A percentile compares a stretch with the other conserved stretches of the same genome.
Evolutionary conservation across 2,113 vertebrate species (phyloP).

Genomic region (Carassius gibelio): DNA sequence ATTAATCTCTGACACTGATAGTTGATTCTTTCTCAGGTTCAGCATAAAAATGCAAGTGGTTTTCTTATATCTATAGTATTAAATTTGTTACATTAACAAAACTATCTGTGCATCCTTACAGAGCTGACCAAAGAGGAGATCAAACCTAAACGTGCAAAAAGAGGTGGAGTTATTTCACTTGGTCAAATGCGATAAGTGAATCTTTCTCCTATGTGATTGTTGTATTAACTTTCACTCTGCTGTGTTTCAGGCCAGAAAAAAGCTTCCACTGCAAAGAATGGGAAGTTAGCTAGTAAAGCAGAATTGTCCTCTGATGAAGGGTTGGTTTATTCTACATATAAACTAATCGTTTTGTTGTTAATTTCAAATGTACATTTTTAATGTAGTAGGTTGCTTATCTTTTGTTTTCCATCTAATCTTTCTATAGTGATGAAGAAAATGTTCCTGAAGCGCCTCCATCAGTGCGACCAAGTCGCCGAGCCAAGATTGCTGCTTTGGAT

Average conservation of each 20-base stretch:
- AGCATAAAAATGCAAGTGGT: neutral
- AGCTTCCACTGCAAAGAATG: conserved; percentile 62
- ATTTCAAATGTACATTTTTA: neutral
- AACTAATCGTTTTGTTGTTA: neutral
- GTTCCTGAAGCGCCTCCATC: conserved; percentile 71
- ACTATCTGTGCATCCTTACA: conserved; percentile 56
- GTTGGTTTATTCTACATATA: conserved; percentile 64
- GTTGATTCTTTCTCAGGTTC: no score
- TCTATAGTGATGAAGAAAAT: conserved; percentile 78
- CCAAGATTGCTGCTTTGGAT: conserved; percentile 84
- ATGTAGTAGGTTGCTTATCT: neutral
- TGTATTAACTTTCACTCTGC: neutral
- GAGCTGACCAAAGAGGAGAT: conserved; percentile 71
- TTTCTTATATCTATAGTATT: neutral
- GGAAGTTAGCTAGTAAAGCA: conserved; percentile 68
- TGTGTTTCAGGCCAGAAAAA: conserved; percentile 77
- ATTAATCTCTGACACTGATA: no score
- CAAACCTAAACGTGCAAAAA: conserved; percentile 77
- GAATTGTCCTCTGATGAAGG: conserved; percentile 76
- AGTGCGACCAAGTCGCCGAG: conserved; percentile 80
- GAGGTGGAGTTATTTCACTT: conserved; percentile 70
- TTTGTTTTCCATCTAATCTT: neutral
- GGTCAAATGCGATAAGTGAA: neutral
- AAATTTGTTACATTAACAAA: neutral
- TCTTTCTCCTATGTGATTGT: neutral